Evolutionary conservation across 2,113 vertebrate genomes (phyloP), one percentile per base, ranked within the genome.

Genomic region (Physeter macrocephalus): DNA sequence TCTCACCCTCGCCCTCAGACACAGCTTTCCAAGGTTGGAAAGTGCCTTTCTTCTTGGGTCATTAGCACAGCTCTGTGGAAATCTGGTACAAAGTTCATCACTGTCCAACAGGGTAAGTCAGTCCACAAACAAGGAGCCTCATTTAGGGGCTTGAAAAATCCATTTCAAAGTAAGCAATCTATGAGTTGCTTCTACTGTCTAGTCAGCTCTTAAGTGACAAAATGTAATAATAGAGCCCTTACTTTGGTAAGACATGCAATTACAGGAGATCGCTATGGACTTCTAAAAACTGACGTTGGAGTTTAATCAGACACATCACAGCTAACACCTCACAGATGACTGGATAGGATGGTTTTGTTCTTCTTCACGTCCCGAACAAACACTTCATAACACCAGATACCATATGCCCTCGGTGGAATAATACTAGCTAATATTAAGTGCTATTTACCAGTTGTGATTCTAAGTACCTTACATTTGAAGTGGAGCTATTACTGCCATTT

Each of bases 141-240:
- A 69, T 77, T 34, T 93, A 34, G 52, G 39, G 77, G 34, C 54
- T 86, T 82, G 36, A 82, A 69, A 94, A 96, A 77, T 49, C 57
- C 57, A 91, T 88, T 87, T 82, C 18, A 72, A 94, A 95, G 46
- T 82, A 49, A 96, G 49, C 62, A 67, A 72, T 74, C 80, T 94
- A 64, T 34, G 49, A 88, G 64, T 72, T 92, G 61, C n/a, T 93
- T 86, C 57, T 54, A 83, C 39, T 77, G 46, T 71, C 80, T 80
- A 95, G 31, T 43, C n/a, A 69, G 72, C 67, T 82, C 13, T 62
- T 77, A 90, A 78, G 49, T 71, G 67, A 88, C 34, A 94, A 83
- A 95, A 85, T 57, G n/a, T n/a, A n/a, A 67, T 83, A 92, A 71
- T 3, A 85, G 20, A 66, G 46, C 11, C 66, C 66, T 67, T 69